Conservation (phyloP, 1,140 invertebrate genomes). For the Penaeus japonicus region DNA sequence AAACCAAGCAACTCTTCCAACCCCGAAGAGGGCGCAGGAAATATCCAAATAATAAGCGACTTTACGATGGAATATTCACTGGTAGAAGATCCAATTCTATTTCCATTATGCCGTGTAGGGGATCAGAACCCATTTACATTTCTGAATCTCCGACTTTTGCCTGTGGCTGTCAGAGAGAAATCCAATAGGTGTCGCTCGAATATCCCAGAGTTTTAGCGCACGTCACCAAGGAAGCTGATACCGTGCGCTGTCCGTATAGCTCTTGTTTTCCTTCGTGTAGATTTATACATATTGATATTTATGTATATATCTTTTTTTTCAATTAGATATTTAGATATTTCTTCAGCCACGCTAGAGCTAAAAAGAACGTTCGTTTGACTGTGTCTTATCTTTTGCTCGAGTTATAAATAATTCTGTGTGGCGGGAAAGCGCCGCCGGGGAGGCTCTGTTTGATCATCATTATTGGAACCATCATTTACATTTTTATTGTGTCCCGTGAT, state of each 20-base stretch:
- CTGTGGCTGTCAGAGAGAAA: conserved; percentile 20
- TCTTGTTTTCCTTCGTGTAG: background rate
- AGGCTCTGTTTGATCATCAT: conserved; percentile 52
- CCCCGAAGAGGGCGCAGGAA: background rate
- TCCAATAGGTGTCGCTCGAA: conserved; percentile 19
- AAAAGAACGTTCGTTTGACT: no score
- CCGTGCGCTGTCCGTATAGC: no score
- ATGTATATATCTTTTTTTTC: no score
- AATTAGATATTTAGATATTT: no score
- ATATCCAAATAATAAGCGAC: conserved; percentile 48
- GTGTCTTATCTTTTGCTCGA: no score
- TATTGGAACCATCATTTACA: conserved; percentile 53
- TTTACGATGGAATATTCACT: conserved; percentile 50
- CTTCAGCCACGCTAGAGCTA: no score
- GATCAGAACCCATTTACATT: conserved; percentile 55
- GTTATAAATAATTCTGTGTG: background rate
- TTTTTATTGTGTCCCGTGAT: conserved; percentile 51
- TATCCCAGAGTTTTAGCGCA: background rate
- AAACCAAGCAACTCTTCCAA: no score
- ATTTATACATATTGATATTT: background rate
- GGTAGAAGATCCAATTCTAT: conserved; percentile 49
- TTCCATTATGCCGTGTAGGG: conserved; percentile 51
- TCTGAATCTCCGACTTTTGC: conserved; percentile 44
- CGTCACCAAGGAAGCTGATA: background rate
- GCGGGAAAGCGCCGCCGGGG: background rate